Evolutionary conservation across 2,113 vertebrate genomes (phyloP).

Genomic region (Vulpes vulpes): DNA sequence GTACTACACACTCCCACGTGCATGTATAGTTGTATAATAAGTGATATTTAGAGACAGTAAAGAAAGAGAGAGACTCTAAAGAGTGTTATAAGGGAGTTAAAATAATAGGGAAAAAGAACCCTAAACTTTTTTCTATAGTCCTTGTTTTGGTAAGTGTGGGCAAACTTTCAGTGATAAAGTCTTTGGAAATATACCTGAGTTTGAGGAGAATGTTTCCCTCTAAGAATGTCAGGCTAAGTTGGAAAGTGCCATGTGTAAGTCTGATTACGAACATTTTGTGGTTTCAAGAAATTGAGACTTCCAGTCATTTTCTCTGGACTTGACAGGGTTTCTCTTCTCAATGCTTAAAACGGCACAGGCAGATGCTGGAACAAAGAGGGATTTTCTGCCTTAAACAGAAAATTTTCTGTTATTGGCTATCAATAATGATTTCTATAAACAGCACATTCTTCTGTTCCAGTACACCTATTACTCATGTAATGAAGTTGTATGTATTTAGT

Average conservation of each 20-base stretch:
- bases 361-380: background rate
- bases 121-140: background rate
- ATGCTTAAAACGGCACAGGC: background rate
- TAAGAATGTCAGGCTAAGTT: background rate
- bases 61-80: background rate
- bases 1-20: background rate
- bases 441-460: background rate
- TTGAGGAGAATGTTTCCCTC: background rate
- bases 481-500: background rate
- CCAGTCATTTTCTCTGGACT: background rate
- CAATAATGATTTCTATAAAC: background rate
- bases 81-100: background rate
- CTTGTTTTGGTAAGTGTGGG: background rate
- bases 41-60: background rate
- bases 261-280: background rate
- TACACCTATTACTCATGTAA: background rate
- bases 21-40: background rate
- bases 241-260: background rate
- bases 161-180: background rate
- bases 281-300: background rate
- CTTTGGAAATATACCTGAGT: constrained; percentile 14
- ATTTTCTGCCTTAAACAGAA: background rate
- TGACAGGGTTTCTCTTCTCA: background rate
- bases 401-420: background rate
- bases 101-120: background rate